phyloP scores from a whole-genome alignment of 2,113 vertebrate genomes.

The Chlorodrepanis virens region DNA sequence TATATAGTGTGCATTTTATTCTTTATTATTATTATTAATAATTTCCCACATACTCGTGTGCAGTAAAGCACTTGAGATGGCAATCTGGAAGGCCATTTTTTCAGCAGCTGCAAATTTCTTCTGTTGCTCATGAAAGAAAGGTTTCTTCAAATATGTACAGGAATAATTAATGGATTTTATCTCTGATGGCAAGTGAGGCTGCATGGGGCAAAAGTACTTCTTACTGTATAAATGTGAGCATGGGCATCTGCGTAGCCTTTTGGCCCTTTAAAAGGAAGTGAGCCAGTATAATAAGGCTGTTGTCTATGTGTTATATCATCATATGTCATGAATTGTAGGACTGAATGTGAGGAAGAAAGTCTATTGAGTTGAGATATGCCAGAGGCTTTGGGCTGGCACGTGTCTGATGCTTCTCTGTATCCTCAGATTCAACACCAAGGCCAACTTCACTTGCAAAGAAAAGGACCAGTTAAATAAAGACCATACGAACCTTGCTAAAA shows the following conservation, averaged over 20 bases:
- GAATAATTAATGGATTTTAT: background rate
- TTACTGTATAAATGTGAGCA: background rate
- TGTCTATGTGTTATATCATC: background rate
- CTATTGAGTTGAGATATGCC: background rate
- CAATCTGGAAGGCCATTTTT: background rate
- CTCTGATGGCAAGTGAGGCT: background rate
- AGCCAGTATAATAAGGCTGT: background rate
- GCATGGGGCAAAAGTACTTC: background rate
- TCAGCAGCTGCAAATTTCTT: slow-evolving; percentile 3
- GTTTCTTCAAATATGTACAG: background rate
- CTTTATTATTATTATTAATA: background rate
- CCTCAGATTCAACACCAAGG: background rate
- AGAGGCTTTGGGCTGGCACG: background rate
- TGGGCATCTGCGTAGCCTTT: background rate
- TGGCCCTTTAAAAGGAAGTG: background rate
- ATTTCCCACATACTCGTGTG: background rate
- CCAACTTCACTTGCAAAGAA: background rate
- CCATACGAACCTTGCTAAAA: background rate
- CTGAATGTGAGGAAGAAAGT: background rate
- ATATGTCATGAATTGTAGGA: background rate
- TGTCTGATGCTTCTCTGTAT: background rate
- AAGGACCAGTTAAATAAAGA: slow-evolving; percentile 22
- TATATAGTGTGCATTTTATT: background rate
- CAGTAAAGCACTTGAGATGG: background rate
- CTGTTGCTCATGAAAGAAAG: background rate